Evolutionary conservation across 2,888 invertebrate genomes (phyloP), one percentile per base, ranked within the genome.

Genomic region (Ctena decussata): DNA sequence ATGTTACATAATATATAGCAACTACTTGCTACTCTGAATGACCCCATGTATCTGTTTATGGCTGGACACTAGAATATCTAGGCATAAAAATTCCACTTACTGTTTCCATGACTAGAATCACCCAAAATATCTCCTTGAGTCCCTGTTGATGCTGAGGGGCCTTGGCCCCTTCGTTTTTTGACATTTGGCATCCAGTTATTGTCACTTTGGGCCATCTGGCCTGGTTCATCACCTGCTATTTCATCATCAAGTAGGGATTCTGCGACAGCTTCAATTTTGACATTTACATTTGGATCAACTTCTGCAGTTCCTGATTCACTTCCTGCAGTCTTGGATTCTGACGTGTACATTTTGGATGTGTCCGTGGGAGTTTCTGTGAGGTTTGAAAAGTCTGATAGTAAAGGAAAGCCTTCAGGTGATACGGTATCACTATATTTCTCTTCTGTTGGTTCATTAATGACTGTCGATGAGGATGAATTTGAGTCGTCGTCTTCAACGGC

Each of bases 401-500:
- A 49, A 49, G 70, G 46, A 65, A 82, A 79, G 8, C 82, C 79
- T 76, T 60, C 79, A 35, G 85, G 18, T 18, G 74, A 21, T 15
- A 27, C 32, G 41, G 77, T 71, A 53, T 81, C 81, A 81, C 81
- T 77, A 72, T 32, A 60, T 35, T 77, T 77, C 39, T 57, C 21
- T n/a, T 73, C 73, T 8, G 41, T 35, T 18, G 65, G 11, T 76
- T 85, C 85, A 60, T 79, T 80, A 3, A 71, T 60, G 35, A 78
- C 46, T 21, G 60, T 85, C 8, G 85, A 82, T 37, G 57, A 57
- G 12, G 82, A 79, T 6, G 81, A 76, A 27, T 82, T 75, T 12
- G 75, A 78, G 24, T 41, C 53, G 11, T 57, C 75, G 49, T 84
- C 85, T n/a, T 82, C 79, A 2, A 39, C 72, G 6, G 39, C 69